Evolutionary conservation across 1,140 invertebrate genomes (phyloP).

Genomic region (Drosophila orosa): DNA sequence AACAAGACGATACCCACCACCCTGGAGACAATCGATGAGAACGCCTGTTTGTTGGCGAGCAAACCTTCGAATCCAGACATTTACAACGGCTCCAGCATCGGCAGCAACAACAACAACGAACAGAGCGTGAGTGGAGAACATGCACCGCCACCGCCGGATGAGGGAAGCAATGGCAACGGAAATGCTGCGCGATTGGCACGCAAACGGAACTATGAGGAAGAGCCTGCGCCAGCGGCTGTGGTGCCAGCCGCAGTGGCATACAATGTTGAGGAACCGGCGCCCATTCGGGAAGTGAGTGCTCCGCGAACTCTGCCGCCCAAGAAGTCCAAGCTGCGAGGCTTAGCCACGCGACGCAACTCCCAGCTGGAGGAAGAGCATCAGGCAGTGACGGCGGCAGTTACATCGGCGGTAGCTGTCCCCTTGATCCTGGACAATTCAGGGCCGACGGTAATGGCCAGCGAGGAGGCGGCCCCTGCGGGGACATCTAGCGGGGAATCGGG

Average conservation of each 20-base stretch:
- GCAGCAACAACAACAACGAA: slow-evolving; percentile 48
- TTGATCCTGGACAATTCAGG: slow-evolving; percentile 74
- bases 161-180: slow-evolving; percentile 54
- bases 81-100: slow-evolving; percentile 52
- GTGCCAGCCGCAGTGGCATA: slow-evolving; percentile 10
- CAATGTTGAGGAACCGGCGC: slow-evolving; percentile 34
- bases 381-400: slow-evolving; percentile 82
- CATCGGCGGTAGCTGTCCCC: slow-evolving; percentile 84
- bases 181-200: slow-evolving; percentile 64
- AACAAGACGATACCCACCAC: slow-evolving; percentile 44
- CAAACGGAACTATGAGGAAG: slow-evolving; percentile 78
- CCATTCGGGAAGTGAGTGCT: slow-evolving; percentile 55
- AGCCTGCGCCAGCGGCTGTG: slow-evolving; percentile 15
- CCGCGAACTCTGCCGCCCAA: slow-evolving; percentile 77
- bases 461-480: slow-evolving; percentile 40
- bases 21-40: slow-evolving; percentile 70
- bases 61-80: slow-evolving; percentile 36
- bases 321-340: slow-evolving; percentile 82
- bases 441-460: slow-evolving; percentile 77
- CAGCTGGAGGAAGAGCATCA: slow-evolving; percentile 86
- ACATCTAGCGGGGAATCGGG: slow-evolving; percentile 13
- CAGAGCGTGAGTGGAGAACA: slow-evolving; percentile 26
- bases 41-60: slow-evolving; percentile 13
- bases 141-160: slow-evolving; percentile 21
- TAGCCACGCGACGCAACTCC: slow-evolving; percentile 84